phyloP scores from a whole-genome alignment of 2,113 vertebrate genomes.

The Todiramphus saurophagus region DNA sequence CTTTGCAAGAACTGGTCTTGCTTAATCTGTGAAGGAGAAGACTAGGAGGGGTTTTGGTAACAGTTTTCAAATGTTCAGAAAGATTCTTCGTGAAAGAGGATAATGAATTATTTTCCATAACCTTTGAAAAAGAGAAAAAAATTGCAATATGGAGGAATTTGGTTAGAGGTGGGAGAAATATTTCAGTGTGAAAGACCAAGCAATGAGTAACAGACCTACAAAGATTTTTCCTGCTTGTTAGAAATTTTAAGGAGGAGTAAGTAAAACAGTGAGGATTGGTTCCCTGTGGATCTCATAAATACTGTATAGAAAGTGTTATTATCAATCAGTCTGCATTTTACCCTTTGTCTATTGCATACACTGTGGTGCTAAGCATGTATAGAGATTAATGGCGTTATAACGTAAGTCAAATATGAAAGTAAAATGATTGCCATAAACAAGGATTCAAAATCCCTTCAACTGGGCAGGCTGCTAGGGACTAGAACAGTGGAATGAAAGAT shows the following conservation, averaged over 20 bases:
- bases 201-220: not conserved
- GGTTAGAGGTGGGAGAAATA: slow-evolving; percentile 14
- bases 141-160: not conserved
- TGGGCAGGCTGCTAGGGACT: not conserved
- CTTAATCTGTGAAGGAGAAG: not conserved
- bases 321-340: not conserved
- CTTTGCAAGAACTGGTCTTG: not conserved
- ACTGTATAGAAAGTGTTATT: not conserved
- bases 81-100: not conserved
- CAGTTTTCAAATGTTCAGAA: not conserved
- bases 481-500: not conserved
- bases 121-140: not conserved
- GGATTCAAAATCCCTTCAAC: not conserved
- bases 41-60: not conserved
- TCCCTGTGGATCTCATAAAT: not conserved
- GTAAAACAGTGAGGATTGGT: not conserved
- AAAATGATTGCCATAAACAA: not conserved
- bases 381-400: not conserved
- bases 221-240: not conserved
- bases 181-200: not conserved
- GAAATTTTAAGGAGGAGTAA: slow-evolving; percentile 16
- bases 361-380: not conserved
- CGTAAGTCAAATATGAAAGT: not conserved
- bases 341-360: not conserved
- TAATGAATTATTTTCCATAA: not conserved